Conservation (phyloP, 2,797 vertebrate genomes). For the Micrastur ruficollis region DNA sequence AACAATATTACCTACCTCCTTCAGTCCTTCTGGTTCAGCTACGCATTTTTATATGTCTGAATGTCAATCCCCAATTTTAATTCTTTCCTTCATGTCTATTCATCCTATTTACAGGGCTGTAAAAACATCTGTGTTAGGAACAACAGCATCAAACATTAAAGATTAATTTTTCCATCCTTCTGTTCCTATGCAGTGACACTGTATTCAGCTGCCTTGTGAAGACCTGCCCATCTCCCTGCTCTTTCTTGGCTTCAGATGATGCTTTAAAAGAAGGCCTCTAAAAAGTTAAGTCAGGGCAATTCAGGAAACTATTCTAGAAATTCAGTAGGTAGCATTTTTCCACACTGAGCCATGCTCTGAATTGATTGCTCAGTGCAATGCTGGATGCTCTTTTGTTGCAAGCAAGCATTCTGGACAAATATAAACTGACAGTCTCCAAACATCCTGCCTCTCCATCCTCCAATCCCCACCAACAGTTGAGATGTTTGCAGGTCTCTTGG, state of each 20-base stretch:
- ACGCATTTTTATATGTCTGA: neutral
- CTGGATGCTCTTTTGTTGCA: neutral
- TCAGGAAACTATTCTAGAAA: neutral
- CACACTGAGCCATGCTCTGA: neutral
- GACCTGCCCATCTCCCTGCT: neutral
- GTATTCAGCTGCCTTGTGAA: neutral
- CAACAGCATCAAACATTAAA: neutral
- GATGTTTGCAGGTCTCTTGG: neutral
- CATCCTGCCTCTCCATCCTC: neutral
- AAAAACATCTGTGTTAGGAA: neutral
- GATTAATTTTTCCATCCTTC: neutral
- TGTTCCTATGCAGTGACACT: neutral
- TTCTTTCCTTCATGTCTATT: neutral
- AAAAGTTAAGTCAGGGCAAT: neutral
- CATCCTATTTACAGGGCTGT: neutral
- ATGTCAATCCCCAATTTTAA: neutral
- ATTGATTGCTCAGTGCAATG: accelerated
- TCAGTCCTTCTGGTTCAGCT: neutral
- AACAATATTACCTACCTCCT: neutral
- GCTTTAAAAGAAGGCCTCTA: neutral
- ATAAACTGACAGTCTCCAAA: neutral
- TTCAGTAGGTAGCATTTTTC: neutral
- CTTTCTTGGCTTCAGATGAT: neutral
- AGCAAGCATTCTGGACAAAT: neutral
- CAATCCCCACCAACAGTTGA: neutral